Conservation (phyloP, 2,797 vertebrate species). For the Vireo griseus region DNA sequence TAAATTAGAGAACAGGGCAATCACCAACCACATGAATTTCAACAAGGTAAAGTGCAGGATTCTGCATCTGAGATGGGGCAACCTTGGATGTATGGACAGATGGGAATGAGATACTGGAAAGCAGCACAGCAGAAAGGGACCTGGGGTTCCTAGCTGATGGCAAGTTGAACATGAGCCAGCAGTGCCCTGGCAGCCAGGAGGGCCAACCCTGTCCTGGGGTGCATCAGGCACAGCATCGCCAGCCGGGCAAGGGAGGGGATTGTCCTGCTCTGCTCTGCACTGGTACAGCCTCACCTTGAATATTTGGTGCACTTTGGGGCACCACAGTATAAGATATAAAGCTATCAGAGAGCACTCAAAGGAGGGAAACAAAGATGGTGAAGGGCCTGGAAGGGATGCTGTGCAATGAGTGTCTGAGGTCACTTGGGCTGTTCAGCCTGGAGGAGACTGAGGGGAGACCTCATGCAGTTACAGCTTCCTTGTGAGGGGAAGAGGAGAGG, state of each 20-base stretch:
- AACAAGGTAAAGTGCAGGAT: fast-evolving
- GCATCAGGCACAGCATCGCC: not conserved
- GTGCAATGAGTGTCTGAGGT: fast-evolving
- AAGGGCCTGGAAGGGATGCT: not conserved
- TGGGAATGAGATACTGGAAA: not conserved
- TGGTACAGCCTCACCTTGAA: not conserved
- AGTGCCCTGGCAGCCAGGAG: not conserved
- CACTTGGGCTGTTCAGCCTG: not conserved
- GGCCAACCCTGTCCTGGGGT: fast-evolving
- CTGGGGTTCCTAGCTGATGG: fast-evolving
- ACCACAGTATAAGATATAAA: not conserved
- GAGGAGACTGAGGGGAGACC: not conserved
- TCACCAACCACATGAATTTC: not conserved
- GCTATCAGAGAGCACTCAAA: fast-evolving
- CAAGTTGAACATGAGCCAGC: fast-evolving
- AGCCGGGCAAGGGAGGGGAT: fast-evolving
- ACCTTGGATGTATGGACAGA: fast-evolving
- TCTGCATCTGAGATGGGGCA: not conserved
- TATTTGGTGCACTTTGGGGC: too few relatives aligned
- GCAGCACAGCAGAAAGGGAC: fast-evolving
- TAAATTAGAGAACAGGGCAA: not conserved
- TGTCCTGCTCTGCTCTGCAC: fast-evolving
- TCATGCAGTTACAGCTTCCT: not conserved
- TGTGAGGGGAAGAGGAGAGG: fast-evolving
- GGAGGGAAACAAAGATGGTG: fast-evolving